Conservation (phyloP, 2,797 vertebrate genomes). For the Pygocentrus nattereri region DNA sequence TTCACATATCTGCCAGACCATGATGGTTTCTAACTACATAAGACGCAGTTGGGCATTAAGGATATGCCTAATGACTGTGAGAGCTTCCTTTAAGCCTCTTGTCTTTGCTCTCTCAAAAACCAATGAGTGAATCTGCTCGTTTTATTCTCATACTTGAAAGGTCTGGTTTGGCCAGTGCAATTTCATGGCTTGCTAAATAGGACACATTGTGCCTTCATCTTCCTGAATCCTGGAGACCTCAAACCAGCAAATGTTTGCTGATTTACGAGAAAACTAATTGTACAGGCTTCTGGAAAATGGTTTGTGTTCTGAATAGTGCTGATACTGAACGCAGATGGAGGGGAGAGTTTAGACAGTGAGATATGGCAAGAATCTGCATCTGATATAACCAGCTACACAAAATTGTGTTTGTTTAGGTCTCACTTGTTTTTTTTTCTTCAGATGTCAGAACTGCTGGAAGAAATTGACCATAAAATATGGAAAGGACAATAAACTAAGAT, state of each 20-base stretch:
- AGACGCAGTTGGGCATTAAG: slow-evolving; percentile 41
- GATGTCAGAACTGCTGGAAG: no score
- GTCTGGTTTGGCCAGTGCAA: neutral
- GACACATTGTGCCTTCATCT: slow-evolving; percentile 5
- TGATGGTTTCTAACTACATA: slow-evolving; percentile 49
- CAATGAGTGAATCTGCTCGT: neutral
- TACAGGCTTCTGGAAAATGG: slow-evolving; percentile 35
- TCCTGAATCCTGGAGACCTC: slow-evolving; percentile 30
- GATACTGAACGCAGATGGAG: slow-evolving; percentile 18
- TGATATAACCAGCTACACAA: slow-evolving; percentile 6
- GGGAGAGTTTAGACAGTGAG: slow-evolving; percentile 36
- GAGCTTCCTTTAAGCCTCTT: slow-evolving; percentile 7
- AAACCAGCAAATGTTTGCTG: slow-evolving; percentile 8
- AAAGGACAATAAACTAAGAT: no score
- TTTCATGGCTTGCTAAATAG: slow-evolving; percentile 33
- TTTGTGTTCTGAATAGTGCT: slow-evolving; percentile 2
- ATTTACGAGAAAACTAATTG: slow-evolving; percentile 12
- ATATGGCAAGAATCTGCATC: slow-evolving; percentile 8
- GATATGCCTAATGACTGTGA: slow-evolving; percentile 45
- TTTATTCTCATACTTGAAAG: neutral
- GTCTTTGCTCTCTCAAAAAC: slow-evolving; percentile 9
- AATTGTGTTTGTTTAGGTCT: slow-evolving; percentile 28
- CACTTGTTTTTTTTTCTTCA: slow-evolving; percentile 21
- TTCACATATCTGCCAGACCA: slow-evolving; percentile 66
- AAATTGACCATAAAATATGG: no score